Conservation (phyloP, 1,140 invertebrate species). For the Anoplolepis gracilipes region DNA sequence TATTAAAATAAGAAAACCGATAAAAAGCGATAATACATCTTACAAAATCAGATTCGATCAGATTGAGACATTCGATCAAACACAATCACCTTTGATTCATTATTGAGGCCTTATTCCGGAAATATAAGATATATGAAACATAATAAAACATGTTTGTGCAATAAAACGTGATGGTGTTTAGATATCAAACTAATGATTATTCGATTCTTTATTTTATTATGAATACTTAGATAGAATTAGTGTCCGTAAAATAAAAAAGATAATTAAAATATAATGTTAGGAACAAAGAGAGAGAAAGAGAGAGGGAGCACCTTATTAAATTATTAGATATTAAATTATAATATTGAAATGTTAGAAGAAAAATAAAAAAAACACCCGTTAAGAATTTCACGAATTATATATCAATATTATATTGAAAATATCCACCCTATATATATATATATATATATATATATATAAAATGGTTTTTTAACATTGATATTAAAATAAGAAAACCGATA, state of each 20-base stretch:
- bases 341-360: neutral
- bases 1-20: neutral
- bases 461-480: neutral
- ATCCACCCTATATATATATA: too few relatives aligned
- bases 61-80: slow-evolving; percentile 2
- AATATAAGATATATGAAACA: neutral
- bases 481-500: neutral
- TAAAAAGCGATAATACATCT: neutral
- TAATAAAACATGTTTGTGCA: neutral
- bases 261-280: neutral
- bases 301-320: neutral
- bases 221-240: neutral
- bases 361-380: neutral
- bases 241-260: neutral
- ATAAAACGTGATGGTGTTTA: neutral
- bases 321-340: neutral
- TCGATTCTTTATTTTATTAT: neutral
- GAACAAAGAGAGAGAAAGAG: too few relatives aligned
- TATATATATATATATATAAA: too few relatives aligned
- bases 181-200: neutral
- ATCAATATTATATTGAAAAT: neutral
- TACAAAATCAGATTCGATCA: neutral
- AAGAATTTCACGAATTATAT: neutral
- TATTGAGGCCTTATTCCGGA: too few relatives aligned
- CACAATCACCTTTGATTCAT: slow-evolving; percentile 7